Evolutionary conservation across 2,888 invertebrate species (phyloP).

Genomic region (Disparrhopalites patrizii): DNA sequence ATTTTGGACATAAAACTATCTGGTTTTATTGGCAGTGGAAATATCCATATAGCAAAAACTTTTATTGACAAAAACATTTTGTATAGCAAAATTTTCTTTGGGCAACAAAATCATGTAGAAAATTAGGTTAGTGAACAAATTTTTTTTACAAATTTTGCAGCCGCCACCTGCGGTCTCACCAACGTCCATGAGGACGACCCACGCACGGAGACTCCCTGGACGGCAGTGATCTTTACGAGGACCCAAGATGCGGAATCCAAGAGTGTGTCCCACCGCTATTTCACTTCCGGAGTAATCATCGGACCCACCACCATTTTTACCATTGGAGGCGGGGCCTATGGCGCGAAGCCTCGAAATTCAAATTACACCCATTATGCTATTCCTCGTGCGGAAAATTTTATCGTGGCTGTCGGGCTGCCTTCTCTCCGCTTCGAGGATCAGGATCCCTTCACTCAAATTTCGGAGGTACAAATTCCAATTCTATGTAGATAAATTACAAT

Average conservation of each 20-base stretch:
- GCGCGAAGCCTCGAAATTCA: background rate
- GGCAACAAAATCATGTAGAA: too few species aligned
- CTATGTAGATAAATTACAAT: too few species aligned
- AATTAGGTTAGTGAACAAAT: too few species aligned
- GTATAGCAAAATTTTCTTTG: too few species aligned
- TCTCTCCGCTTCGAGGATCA: background rate
- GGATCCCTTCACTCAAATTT: background rate
- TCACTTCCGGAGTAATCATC: background rate
- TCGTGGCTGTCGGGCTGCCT: background rate
- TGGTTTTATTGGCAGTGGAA: too few species aligned
- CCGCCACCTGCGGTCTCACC: background rate
- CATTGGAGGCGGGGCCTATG: background rate
- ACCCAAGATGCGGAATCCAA: background rate
- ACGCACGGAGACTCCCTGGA: background rate
- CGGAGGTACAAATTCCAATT: too few species aligned
- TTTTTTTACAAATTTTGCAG: background rate
- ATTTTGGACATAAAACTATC: too few species aligned
- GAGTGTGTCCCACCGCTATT: background rate
- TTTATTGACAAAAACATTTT: too few species aligned
- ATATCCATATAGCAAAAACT: too few species aligned
- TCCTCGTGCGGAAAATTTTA: background rate
- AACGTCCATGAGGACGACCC: background rate
- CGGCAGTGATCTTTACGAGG: background rate
- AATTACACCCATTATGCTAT: background rate
- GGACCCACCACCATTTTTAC: background rate